Conservation (phyloP, 2,888 invertebrate genomes). For the Andrena camellia region DNA sequence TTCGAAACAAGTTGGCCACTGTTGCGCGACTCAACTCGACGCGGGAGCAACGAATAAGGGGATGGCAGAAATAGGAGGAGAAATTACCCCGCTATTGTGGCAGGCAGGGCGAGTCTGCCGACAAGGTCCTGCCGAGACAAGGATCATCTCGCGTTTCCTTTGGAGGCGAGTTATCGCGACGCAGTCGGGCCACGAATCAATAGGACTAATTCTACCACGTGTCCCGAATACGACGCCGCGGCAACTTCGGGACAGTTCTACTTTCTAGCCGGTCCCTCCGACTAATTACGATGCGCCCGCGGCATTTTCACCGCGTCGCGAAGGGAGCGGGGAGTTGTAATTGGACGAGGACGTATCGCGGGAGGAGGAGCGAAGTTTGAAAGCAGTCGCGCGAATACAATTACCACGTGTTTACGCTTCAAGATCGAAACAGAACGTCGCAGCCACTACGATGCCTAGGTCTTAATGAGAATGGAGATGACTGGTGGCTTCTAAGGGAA, state of each 20-base stretch:
- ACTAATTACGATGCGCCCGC: slow-evolving; percentile 46
- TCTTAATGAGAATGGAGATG: slow-evolving; percentile 24
- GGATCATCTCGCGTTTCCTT: slow-evolving; percentile 56
- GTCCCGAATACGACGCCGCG: slow-evolving; percentile 41
- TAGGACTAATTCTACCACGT: slow-evolving; percentile 65
- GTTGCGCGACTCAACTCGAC: slow-evolving; percentile 23
- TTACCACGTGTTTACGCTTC: slow-evolving; percentile 23
- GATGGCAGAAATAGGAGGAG: slow-evolving; percentile 41
- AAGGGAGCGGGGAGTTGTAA: slow-evolving; percentile 13
- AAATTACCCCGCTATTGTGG: slow-evolving; percentile 68
- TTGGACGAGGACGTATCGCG: slow-evolving; percentile 38
- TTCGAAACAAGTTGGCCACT: slow-evolving; percentile 50
- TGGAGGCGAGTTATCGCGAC: slow-evolving; percentile 60
- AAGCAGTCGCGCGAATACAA: slow-evolving; percentile 16
- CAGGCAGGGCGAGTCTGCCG: slow-evolving; percentile 25
- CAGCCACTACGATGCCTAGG: not conserved
- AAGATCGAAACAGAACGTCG: slow-evolving; percentile 8
- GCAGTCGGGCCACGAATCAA: slow-evolving; percentile 57
- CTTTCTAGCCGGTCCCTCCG: slow-evolving; percentile 40
- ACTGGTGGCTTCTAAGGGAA: not conserved
- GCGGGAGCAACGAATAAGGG: slow-evolving; percentile 2
- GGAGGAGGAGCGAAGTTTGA: slow-evolving; percentile 19
- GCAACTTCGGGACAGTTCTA: slow-evolving; percentile 44
- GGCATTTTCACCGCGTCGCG: slow-evolving; percentile 21
- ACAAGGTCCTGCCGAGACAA: slow-evolving; percentile 18